Evolutionary conservation across 1,140 invertebrate genomes (phyloP), one percentile per base, ranked within the genome.

Genomic region (Ridgeia piscesae): DNA sequence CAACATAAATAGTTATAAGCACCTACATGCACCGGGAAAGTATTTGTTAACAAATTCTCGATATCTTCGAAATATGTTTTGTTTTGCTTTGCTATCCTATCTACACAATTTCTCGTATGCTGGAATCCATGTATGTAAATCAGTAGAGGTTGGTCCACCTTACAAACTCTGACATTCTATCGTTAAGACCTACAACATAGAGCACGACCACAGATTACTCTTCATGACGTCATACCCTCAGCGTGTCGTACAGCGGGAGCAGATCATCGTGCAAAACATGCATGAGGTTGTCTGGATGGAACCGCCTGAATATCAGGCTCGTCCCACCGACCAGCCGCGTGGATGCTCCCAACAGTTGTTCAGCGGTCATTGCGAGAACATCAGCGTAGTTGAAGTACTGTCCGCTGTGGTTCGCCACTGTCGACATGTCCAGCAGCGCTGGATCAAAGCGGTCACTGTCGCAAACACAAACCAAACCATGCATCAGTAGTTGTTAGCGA

Each of bases 231-330:
- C 58, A 21, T 77, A 77, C 58, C 58, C 27, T 77, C 94, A 77
- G 2, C 33, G 96, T 96, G 34, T 94, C 91, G 94, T 94, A 96
- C 9, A 97, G 91, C 9, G 97, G 97, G 31, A 97, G 92, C 0
- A 97, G 92, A 94, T 97, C 97, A 95, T 97, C 97, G 95, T 97
- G 97, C 77, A 97, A 94, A 50, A 96, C 95, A 95, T 97, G 97
- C 96, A 97, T 97, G 31, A 97, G 94, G 94, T 97, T 97, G 93
- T 97, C 96, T 11, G 96, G 96, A 93, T 97, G 96, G 93, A 97
- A 97, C 34, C 96, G 94, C 34, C 92, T 94, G 33, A 96, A 94
- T 6, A 96, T 93, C 11, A 96, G 91, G 48, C 92, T 94, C 1
- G 89, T 91, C 33, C 91, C 92, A 35, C 93, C 91, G 14, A 94